phyloP scores from a whole-genome alignment of 2,888 invertebrate species.

The Eupsilia transversa region DNA sequence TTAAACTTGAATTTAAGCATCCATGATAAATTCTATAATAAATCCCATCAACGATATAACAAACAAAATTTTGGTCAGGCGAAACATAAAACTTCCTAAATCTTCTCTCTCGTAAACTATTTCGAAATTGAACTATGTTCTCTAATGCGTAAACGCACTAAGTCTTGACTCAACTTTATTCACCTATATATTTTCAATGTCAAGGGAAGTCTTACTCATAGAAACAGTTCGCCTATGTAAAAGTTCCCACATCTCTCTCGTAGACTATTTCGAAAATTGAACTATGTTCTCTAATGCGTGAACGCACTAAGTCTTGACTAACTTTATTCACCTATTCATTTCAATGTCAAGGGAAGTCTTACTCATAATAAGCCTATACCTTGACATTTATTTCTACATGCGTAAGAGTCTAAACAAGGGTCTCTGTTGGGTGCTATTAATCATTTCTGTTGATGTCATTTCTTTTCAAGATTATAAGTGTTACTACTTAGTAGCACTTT shows the following conservation, averaged over 20 bases:
- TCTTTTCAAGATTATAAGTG: conserved; percentile 27
- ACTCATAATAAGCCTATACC: conserved; percentile 51
- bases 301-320: conserved; percentile 3
- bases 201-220: conserved; percentile 60
- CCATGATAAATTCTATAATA: not conserved
- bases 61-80: not conserved
- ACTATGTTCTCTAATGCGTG: not conserved
- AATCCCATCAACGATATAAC: not conserved
- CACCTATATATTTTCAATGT: conserved; percentile 42
- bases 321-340: conserved; percentile 13
- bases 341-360: conserved; percentile 59
- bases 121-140: conserved; percentile 6
- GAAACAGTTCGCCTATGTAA: too few relatives aligned
- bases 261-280: not conserved
- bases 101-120: not conserved
- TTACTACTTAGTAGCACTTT: conserved; percentile 3
- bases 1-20: not conserved
- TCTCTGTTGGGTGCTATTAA: conserved; percentile 37
- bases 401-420: conserved; percentile 48
- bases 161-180: conserved; percentile 8
- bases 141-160: not conserved
- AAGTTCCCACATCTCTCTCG: not conserved
- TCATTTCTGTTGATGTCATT: conserved; percentile 33
- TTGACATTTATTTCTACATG: conserved; percentile 59
- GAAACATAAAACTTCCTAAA: not conserved